phyloP scores from a whole-genome alignment of 2,113 vertebrate genomes.

The Alaudala cheleensis region DNA sequence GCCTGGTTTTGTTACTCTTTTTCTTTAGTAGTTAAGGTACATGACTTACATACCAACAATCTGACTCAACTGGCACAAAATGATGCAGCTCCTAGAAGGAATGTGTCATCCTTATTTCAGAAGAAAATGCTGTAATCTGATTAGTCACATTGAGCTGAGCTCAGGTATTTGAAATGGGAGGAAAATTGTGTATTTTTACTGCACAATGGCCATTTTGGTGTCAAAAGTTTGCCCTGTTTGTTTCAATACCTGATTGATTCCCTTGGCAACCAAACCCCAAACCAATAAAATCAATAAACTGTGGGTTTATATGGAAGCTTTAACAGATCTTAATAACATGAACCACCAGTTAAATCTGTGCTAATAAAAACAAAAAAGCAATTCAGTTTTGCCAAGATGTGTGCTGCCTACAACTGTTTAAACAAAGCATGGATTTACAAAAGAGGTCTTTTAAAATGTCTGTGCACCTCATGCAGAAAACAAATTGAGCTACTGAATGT shows the following conservation, averaged over 20 bases:
- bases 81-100: not conserved
- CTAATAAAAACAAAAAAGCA: constrained; percentile 9
- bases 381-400: not conserved
- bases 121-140: not conserved
- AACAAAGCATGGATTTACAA: not conserved
- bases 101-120: not conserved
- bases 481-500: not conserved
- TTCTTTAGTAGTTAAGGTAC: not conserved
- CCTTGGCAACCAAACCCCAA: constrained; percentile 65
- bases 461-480: not conserved
- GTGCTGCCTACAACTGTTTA: not conserved
- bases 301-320: not conserved
- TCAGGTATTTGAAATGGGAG: not conserved
- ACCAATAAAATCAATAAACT: constrained; percentile 28
- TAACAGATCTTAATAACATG: not conserved
- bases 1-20: not conserved
- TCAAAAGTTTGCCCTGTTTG: not conserved
- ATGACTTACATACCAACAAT: not conserved
- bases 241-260: not conserved
- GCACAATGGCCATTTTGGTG: not conserved
- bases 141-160: not conserved
- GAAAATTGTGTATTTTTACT: not conserved
- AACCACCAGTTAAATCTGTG: not conserved
- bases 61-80: not conserved
- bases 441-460: not conserved